Evolutionary conservation across 1,140 invertebrate species (phyloP), one percentile per base, ranked within the genome.

Genomic region (Lasaia peninsularis): DNA sequence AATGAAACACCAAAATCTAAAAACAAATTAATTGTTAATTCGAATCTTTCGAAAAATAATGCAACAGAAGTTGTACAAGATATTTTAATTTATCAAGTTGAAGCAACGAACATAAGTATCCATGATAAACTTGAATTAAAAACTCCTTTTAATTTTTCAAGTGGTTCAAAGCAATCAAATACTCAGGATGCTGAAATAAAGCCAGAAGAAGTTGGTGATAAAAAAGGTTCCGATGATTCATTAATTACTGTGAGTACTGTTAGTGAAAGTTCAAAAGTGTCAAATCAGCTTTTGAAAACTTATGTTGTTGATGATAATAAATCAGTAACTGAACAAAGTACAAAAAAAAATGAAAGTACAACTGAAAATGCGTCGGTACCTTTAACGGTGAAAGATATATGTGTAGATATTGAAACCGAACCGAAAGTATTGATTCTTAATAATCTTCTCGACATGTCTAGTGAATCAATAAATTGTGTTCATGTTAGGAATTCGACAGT

Each of bases 371-470:
- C 12, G 16, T 21, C 21, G 1, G 11, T 16, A 12, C n/a, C 33
- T 20, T 5, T 31, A 28, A 14, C 21, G 21, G 24, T 6, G 10
- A 48, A 53, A 48, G 18, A 33, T 3, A n/a, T 21, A 8, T 33
- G 16, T 20, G 10, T 34, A 1, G 51, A 52, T 16, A 34, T 28
- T 18, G 28, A 54, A 20, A 7, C 50, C 24, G 11, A 58, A 64
- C 2, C 35, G 0, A 72, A 68, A 57, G 70, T 65, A 28, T 75
- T 71, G 14, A 65, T 80, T 40, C 53, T 83, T 0, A 63, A 68
- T 58, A 68, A 78, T 52, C 62, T 78, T 20, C 56, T 80, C 9
- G 67, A 78, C 50, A 80, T 83, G 78, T 80, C 78, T 0, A 53
- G 12, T 14, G 54, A 59, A n/a, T 74, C 70, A 2, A 35, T 66